phyloP scores from a whole-genome alignment of 2,797 vertebrate genomes.

The Chelon auratus region DNA sequence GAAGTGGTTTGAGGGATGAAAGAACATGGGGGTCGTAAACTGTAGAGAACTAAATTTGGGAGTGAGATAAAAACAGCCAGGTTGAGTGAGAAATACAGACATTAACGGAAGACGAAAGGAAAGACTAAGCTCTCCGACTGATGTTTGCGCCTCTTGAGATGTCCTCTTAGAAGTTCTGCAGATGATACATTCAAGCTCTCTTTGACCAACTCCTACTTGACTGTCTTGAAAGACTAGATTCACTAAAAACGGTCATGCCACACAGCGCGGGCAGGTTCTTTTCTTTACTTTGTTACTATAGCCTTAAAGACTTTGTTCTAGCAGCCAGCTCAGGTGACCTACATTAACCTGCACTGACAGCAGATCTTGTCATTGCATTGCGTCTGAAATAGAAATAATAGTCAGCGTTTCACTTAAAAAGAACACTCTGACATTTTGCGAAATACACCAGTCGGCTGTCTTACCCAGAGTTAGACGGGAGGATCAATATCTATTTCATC shows the following conservation, averaged over 20 bases:
- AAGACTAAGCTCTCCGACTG: constrained; percentile 26
- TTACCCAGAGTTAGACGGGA: constrained; percentile 20
- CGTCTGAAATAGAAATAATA: constrained; percentile 10
- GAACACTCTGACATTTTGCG: constrained; percentile 37
- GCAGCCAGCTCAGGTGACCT: neutral
- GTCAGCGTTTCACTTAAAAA: constrained; percentile 34
- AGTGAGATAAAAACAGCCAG: constrained; percentile 44
- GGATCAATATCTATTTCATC: constrained; percentile 53
- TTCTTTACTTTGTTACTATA: neutral
- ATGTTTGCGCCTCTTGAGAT: constrained; percentile 29
- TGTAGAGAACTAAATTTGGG: constrained; percentile 60
- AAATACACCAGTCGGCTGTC: constrained; percentile 31
- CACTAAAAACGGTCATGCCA: neutral
- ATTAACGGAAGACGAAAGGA: constrained; percentile 41
- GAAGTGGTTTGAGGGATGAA: constrained; percentile 68
- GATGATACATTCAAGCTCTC: constrained; percentile 18
- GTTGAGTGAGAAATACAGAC: constrained; percentile 42
- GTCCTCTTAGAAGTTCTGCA: constrained; percentile 11
- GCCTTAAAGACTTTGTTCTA: constrained; percentile 1
- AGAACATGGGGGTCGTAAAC: constrained; percentile 58
- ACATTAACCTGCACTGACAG: constrained; percentile 12
- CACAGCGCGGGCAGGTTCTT: too few species aligned
- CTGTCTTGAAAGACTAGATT: too few species aligned
- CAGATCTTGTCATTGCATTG: constrained; percentile 20
- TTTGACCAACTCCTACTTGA: constrained; percentile 15